Evolutionary conservation across 2,113 vertebrate species (phyloP), one percentile per base, ranked within the genome.

Genomic region (Prinia subflava): DNA sequence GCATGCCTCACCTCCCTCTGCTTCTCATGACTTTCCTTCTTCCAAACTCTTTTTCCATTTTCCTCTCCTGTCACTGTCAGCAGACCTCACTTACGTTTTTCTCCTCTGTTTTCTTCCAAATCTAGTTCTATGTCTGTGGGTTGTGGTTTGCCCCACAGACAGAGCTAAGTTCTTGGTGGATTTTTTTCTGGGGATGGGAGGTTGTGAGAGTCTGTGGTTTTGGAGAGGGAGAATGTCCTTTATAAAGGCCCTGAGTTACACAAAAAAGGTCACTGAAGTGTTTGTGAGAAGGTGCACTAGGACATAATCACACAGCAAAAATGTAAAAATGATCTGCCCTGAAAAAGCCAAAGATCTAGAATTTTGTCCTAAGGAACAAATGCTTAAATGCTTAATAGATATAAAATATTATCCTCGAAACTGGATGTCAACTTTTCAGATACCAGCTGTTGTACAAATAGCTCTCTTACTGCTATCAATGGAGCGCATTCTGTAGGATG

Each of bases 401-500:
- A 59, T 22, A 52, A 74, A 81, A 64, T 64, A 41, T 20, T 64
- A 41, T 33, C 33, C 42, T 50, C 28, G 24, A 56, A 71, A 70
- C n/a, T 9, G 6, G 19, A 25, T 5, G 9, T 8, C 30, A 37
- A 28, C 56, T 68, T 63, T 65, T 57, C 52, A 53, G 62, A 62
- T 9, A n/a, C 20, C 46, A 71, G 4, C 37, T 37, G 6, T 47
- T 50, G 24, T 35, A 60, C 47, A 80, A 82, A 70, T 37, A 59
- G 1, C 9, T 67, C 63, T 90, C 47, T 78, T 50, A 41, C 31
- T 83, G 50, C 42, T 18, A 10, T 7, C 13, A 18, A 0, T 24
- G 0, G 0, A 78, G 24, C 31, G 4, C 22, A 27, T 63, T 76
- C n/a, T 46, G 47, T 60, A 55, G n/a, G n/a, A n/a, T n/a, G n/a